Evolutionary conservation across 2,797 vertebrate species (phyloP).

Genomic region (Cuniculus paca): DNA sequence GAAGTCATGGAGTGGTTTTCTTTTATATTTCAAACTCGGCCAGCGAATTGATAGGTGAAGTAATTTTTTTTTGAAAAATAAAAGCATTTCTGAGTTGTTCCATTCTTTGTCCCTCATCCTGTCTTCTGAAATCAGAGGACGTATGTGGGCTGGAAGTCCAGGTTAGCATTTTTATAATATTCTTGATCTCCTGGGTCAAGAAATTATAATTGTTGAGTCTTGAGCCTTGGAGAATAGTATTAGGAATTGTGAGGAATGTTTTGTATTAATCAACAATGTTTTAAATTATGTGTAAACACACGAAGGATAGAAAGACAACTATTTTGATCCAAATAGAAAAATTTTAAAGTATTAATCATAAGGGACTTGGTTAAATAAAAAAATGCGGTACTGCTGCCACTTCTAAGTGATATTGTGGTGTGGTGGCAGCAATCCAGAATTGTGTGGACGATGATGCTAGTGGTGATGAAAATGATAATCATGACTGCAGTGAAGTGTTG

Average conservation of each 20-base stretch:
- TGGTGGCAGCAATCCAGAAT: neutral
- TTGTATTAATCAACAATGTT: neutral
- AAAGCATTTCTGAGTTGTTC: neutral
- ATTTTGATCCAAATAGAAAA: neutral
- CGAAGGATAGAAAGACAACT: neutral
- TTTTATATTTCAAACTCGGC: slow-evolving; percentile 36
- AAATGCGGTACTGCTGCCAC: neutral
- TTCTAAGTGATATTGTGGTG: fast-evolving
- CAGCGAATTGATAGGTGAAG: neutral
- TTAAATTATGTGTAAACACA: neutral
- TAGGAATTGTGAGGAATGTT: neutral
- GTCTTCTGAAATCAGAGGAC: neutral
- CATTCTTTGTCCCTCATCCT: fast-evolving
- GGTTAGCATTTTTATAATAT: neutral
- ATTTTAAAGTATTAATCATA: slow-evolving; percentile 35
- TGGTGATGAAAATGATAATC: neutral
- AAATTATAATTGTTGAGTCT: neutral
- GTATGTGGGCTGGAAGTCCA: neutral
- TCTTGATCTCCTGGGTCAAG: neutral
- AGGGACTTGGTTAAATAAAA: neutral
- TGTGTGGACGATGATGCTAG: fast-evolving
- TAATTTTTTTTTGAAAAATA: neutral
- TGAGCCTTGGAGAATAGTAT: neutral
- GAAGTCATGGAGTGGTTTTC: neutral
- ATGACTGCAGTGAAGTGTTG: fast-evolving